phyloP scores from a whole-genome alignment of 2,888 invertebrate genomes.

The Rotaria sp. region DNA sequence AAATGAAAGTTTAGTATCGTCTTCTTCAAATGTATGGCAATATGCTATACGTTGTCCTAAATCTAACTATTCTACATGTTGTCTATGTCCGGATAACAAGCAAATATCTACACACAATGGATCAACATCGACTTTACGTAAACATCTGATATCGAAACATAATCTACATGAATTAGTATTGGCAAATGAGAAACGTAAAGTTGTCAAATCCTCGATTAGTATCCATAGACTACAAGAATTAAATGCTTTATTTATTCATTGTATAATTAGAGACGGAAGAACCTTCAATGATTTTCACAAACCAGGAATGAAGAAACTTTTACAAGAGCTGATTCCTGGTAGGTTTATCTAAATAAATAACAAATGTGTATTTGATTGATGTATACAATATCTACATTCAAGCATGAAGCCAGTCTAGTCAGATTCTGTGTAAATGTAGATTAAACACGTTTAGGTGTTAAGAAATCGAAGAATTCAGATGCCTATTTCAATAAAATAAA shows the following conservation, averaged over 20 bases:
- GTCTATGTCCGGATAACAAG: background rate
- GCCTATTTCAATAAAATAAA: too few species aligned
- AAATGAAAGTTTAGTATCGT: too few species aligned
- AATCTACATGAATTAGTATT: background rate
- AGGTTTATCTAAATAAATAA: background rate
- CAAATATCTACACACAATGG: background rate
- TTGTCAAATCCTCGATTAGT: background rate
- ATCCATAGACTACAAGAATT: background rate
- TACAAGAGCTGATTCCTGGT: background rate
- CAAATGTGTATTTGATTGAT: background rate
- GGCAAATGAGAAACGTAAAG: background rate
- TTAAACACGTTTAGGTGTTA: too few species aligned
- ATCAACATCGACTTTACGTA: background rate
- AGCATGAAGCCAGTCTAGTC: too few species aligned
- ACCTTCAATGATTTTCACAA: background rate
- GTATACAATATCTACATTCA: too few species aligned
- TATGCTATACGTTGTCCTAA: background rate
- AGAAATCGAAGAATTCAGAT: too few species aligned
- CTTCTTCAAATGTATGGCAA: background rate
- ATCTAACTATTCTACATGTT: background rate
- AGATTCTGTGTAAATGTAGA: too few species aligned
- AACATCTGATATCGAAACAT: background rate
- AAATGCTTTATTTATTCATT: background rate
- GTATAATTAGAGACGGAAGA: background rate
- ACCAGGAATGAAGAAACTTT: background rate